A percentile compares a stretch with the other conserved stretches of the same genome.
Evolutionary conservation across 2,113 vertebrate species (phyloP).

Genomic region (Pandion haliaetus): DNA sequence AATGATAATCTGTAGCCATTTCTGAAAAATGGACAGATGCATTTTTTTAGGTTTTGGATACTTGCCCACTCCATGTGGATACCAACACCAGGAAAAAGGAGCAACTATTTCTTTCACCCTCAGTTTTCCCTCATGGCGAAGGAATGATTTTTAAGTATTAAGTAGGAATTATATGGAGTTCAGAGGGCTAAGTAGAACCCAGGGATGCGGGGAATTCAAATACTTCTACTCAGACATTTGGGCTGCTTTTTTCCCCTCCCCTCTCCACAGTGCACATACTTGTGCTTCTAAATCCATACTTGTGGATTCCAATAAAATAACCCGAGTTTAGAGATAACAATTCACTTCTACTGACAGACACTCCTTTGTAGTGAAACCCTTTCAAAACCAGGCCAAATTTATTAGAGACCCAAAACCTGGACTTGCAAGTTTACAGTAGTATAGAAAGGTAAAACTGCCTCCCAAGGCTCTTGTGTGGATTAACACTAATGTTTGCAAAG

Average conservation of each 20-base stretch:
- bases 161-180: neutral
- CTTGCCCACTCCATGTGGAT: rapidly evolving
- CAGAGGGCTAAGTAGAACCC: neutral
- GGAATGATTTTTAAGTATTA: neutral
- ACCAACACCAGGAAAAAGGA: neutral
- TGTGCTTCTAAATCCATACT: neutral
- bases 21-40: neutral
- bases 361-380: neutral
- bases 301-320: neutral
- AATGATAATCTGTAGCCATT: neutral
- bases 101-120: neutral
- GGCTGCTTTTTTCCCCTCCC: neutral
- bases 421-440: neutral
- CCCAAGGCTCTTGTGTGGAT: neutral
- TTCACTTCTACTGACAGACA: neutral
- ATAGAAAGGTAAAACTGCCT: neutral
- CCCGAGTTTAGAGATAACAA: neutral
- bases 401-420: neutral
- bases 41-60: neutral
- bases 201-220: neutral
- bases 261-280: neutral
- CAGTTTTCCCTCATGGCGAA: neutral
- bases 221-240: neutral
- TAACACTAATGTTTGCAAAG: neutral
- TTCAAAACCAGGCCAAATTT: neutral